Evolutionary conservation across 1,140 invertebrate species (phyloP), one percentile per base, ranked within the genome.

Genomic region (Danaus plexippus): DNA sequence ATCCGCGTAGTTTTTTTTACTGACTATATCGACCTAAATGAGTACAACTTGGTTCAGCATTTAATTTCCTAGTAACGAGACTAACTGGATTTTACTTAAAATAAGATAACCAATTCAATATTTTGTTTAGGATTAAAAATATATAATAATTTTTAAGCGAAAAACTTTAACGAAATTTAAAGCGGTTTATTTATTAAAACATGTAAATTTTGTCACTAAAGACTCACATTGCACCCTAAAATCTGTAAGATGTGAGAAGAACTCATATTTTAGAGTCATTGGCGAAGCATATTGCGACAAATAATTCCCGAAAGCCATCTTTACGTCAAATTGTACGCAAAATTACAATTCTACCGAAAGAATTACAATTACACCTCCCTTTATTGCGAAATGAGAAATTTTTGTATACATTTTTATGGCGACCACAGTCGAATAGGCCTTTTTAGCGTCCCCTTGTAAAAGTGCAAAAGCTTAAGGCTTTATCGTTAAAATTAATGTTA

Each of bases 401-500:
- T 76, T 75, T 76, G 70, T 73, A 63, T 52, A 68, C 66, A 75
- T 71, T 76, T 82, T 80, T 80, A 80, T 66, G 67, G 67, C 66
- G 58, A 67, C 66, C 64, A 66, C 67, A 76, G 71, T 67, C 69
- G 70, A 75, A 80, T 73, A 73, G 71, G 73, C 67, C 58, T 67
- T 74, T 77, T 73, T 64, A 66, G 58, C 52, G 61, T 66, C 67
- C 75, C 75, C 66, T 67, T 66, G 22, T 61, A 61, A 65, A 69
- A 78, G 67, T 80, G 72, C 65, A 65, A 73, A 75, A 65, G 63
- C 59, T 73, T 67, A 61, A 56, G 67, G 75, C 64, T 75, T 77
- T 73, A 72, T 80, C 75, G 71, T 83, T 77, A 81, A 77, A 80
- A 80, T 80, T 80, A 83, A 83, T 83, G 77, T 80, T 61, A 79